These are phyloP conservation scores for Acrocyrtus sp. DNA, from an alignment of 2,888 invertebrate species.

Conservation along the genomic window DNA sequence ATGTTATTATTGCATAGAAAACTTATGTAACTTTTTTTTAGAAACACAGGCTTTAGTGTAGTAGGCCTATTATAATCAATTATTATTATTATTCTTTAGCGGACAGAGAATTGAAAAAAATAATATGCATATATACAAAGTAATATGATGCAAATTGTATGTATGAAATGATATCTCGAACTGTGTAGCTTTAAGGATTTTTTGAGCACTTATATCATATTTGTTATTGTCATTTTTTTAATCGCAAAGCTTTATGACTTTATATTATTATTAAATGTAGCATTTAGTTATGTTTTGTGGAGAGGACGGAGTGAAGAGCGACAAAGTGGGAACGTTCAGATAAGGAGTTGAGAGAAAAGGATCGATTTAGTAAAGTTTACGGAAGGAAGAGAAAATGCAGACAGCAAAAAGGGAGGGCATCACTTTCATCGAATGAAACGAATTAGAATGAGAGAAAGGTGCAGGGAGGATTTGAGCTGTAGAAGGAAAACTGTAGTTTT, in stretches of 20 bases:
- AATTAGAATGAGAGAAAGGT: conserved; percentile 7
- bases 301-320: too few relatives aligned
- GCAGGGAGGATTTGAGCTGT: conserved; percentile 2
- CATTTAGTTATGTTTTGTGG: too few relatives aligned
- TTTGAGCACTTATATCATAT: conserved; percentile 51
- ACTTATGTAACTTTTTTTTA: conserved; percentile 37
- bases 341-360: too few relatives aligned
- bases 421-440: conserved; percentile 12
- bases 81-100: too few relatives aligned
- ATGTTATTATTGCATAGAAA: conserved; percentile 7
- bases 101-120: too few relatives aligned
- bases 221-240: conserved; percentile 53
- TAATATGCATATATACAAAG: conserved; percentile 29
- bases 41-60: conserved; percentile 31
- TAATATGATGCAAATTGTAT: too few relatives aligned
- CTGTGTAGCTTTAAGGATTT: conserved; percentile 35
- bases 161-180: conserved; percentile 26
- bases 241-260: conserved; percentile 49
- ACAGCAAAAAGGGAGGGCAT: conserved; percentile 6
- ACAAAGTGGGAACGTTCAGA: too few relatives aligned
- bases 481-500: conserved; percentile 26
- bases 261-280: conserved; percentile 24
- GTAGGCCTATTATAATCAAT: too few relatives aligned
- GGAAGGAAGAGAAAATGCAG: too few relatives aligned
- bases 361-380: not conserved